Percentiles rank a stretch among this genome's conserved stretches.
Evolutionary conservation across 2,888 invertebrate species (phyloP).

Genomic region (Papilio protenor): DNA sequence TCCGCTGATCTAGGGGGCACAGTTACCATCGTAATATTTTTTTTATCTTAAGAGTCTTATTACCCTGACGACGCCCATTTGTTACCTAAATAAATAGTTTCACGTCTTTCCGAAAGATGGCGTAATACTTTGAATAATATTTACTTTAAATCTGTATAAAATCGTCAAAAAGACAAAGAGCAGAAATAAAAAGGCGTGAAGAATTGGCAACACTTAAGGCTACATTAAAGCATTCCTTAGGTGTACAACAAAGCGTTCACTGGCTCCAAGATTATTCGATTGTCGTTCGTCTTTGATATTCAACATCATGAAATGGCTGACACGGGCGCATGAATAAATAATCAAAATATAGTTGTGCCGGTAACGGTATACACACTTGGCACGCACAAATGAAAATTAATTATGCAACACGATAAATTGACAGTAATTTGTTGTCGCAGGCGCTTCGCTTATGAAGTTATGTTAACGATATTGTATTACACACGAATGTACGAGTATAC

Average conservation of each 20-base stretch:
- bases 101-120: background rate
- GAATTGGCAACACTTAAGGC: conserved; percentile 29
- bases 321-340: conserved; percentile 67
- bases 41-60: too few relatives aligned
- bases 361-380: conserved; percentile 62
- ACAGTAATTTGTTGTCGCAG: conserved; percentile 69
- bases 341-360: conserved; percentile 65
- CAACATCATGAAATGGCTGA: conserved; percentile 63
- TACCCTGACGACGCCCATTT: too few relatives aligned
- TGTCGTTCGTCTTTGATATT: conserved; percentile 57
- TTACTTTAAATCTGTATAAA: background rate
- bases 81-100: background rate
- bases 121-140: background rate
- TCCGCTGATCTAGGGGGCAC: too few relatives aligned
- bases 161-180: conserved; percentile 12
- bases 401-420: conserved; percentile 77
- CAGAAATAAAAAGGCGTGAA: conserved; percentile 15
- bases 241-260: conserved; percentile 42
- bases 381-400: conserved; percentile 75
- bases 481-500: conserved; percentile 11
- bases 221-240: conserved; percentile 39
- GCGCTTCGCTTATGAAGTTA: conserved; percentile 54
- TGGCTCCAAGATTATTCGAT: conserved; percentile 51
- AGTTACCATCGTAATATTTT: too few relatives aligned
- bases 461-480: conserved; percentile 44